Conservation (phyloP, 2,888 invertebrate species). For the Andrena bucephala region DNA sequence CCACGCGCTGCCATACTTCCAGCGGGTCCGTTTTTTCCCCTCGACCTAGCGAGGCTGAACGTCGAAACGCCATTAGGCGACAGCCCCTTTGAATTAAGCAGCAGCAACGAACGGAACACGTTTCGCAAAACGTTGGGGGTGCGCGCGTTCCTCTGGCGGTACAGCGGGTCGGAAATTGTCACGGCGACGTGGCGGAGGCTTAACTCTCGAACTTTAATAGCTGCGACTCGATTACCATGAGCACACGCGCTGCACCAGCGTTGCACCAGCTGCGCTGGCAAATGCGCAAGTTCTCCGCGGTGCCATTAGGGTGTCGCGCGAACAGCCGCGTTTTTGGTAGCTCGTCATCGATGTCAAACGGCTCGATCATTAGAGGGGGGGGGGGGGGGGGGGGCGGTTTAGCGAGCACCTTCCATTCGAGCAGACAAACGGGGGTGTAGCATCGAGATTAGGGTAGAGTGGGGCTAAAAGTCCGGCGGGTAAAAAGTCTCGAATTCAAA, state of each 20-base stretch:
- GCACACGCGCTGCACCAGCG: not conserved
- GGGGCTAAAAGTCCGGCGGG: too few relatives aligned
- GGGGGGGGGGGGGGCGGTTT: not conserved
- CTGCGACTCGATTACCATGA: not conserved
- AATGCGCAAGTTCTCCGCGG: slow-evolving; percentile 9
- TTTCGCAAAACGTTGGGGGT: not conserved
- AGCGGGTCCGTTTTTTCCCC: not conserved
- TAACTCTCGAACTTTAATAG: slow-evolving; percentile 29
- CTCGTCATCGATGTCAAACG: slow-evolving; percentile 31
- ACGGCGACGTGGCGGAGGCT: not conserved
- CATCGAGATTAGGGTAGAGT: not conserved
- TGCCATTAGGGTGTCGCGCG: slow-evolving; percentile 4
- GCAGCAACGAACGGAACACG: not conserved
- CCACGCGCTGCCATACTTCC: too few relatives aligned
- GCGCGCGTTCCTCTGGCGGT: not conserved
- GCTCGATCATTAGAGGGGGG: slow-evolving; percentile 11
- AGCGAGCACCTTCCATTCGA: not conserved
- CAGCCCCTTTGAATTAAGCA: not conserved
- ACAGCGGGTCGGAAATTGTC: slow-evolving; percentile 21
- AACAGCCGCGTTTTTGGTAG: slow-evolving; percentile 30
- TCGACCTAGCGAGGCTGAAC: not conserved
- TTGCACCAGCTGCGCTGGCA: slow-evolving; percentile 21
- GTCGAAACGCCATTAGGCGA: slow-evolving; percentile 8
- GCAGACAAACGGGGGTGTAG: not conserved
- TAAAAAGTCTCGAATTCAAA: too few relatives aligned